Percentiles rank a stretch among this genome's conserved stretches.
These are phyloP conservation scores for Andrena dorsata DNA, from an alignment of 2,888 invertebrate genomes.

Conservation along the genomic window DNA sequence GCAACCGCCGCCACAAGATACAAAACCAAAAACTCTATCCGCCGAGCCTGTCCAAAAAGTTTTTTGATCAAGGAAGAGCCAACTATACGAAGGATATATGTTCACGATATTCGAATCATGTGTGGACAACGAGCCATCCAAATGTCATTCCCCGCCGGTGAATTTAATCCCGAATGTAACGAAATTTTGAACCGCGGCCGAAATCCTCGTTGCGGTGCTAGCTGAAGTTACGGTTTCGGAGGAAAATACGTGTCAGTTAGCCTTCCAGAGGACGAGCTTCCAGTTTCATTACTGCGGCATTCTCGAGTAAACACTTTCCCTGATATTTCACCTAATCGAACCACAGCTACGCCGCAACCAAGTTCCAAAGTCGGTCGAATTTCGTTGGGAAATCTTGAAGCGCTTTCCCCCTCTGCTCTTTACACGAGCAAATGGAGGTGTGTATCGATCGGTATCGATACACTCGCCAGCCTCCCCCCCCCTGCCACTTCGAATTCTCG, in stretches of 20 bases:
- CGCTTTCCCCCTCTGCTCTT: background rate
- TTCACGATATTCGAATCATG: background rate
- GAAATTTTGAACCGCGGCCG: conserved; percentile 3
- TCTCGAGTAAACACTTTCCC: conserved; percentile 12
- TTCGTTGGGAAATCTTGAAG: conserved; percentile 31
- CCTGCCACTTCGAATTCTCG: conserved; percentile 24
- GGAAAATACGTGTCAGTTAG: conserved; percentile 16
- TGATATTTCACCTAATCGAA: conserved; percentile 44
- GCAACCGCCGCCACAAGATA: background rate
- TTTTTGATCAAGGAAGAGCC: too few species aligned
- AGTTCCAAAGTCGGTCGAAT: conserved; percentile 33
- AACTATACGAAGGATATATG: background rate
- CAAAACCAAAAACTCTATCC: background rate
- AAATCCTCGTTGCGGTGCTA: background rate
- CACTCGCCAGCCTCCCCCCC: background rate
- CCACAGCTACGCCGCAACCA: background rate
- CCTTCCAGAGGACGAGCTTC: background rate
- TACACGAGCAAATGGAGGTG: background rate
- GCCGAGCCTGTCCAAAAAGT: too few species aligned
- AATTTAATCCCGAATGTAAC: conserved; percentile 21
- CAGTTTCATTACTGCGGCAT: background rate
- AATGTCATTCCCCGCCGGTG: background rate
- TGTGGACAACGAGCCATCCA: background rate
- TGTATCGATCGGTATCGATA: conserved; percentile 45
- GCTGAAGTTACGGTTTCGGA: background rate